Base-by-base conservation (phyloP, 2,888 invertebrate species). In the Volucella inanis region DNA sequence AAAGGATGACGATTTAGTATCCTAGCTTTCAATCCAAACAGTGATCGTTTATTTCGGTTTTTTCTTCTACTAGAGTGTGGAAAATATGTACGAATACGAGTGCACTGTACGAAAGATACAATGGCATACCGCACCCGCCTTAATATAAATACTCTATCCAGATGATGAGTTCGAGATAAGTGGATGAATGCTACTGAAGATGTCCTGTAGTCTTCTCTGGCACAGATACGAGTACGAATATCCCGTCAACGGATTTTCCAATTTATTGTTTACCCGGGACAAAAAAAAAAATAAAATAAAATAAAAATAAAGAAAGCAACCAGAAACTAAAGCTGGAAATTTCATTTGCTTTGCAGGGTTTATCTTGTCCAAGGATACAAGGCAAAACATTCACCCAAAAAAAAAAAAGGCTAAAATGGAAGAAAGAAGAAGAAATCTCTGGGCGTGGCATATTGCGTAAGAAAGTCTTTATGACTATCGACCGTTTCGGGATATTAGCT, bases 391-490 rank as follows among this genome's bases (percentile, higher is more conserved):
- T 31, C 31, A n/a, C 57, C 4, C 31, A 31, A 31, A 4, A 31
- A 31, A 22, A 22, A 31, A 31, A 31, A 31, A 31, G 31, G 31
- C 31, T 31, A 31, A 31, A 31, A 31, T 31, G 31, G 6, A 31
- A 31, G 31, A 31, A 31, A 31, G 31, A 31, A 31, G 49, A 62
- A 70, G 68, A 41, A 50, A 64, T 39, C 71, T 72, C 81, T 57
- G 72, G 85, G 81, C 81, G 85, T 81, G 81, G 81, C 72, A 81
- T 85, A 72, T 76, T 85, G 72, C 71, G 52, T 80, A 80, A 85
- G 80, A 80, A 76, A 71, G 76, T 72, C 80, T 61, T 76, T 72
- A 71, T 64, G 71, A 62, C 62, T 55, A 64, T 77, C 67, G 76
- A 76, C 76, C 52, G 68, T 64, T 31, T 31, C 68, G 59, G 72